Conservation (phyloP, 2,113 vertebrate species). For the Bos indicus region DNA sequence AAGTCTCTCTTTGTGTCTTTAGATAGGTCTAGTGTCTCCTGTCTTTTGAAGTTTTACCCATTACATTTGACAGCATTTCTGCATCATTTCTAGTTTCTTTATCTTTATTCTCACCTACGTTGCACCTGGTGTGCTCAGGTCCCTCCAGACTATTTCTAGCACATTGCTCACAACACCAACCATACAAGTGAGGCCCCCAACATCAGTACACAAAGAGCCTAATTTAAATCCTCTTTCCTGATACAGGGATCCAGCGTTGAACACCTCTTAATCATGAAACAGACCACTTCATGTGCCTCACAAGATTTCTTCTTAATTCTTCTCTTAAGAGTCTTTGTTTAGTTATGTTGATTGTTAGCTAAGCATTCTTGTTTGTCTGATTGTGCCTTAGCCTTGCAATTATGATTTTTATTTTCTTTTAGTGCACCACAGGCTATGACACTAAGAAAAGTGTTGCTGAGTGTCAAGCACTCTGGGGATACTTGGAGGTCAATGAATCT, state of each 20-base stretch:
- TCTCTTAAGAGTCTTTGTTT: conserved; percentile 1
- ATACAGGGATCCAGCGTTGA: conserved; percentile 24
- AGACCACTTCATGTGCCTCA: background rate
- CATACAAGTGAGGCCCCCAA: background rate
- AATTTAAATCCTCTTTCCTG: conserved; percentile 21
- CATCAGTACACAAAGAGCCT: background rate
- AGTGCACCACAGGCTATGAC: background rate
- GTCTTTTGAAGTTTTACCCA: conserved; percentile 19
- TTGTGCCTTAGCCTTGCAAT: background rate
- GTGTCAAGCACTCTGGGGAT: background rate
- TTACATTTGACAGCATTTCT: background rate
- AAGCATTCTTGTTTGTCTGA: conserved; percentile 14
- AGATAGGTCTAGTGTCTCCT: background rate
- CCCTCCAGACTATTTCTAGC: background rate
- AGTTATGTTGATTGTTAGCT: conserved; percentile 19
- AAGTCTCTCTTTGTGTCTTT: conserved; percentile 5
- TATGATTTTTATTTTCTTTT: conserved; percentile 22
- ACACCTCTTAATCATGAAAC: background rate
- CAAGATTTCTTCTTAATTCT: conserved; percentile 45
- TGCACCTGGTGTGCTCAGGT: background rate
- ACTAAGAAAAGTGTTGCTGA: background rate
- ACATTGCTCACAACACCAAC: background rate
- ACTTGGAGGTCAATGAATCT: background rate
- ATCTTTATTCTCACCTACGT: background rate
- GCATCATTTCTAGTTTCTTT: background rate